phyloP scores from a whole-genome alignment of 2,113 vertebrate species.

The Ageneiosus marmoratus region DNA sequence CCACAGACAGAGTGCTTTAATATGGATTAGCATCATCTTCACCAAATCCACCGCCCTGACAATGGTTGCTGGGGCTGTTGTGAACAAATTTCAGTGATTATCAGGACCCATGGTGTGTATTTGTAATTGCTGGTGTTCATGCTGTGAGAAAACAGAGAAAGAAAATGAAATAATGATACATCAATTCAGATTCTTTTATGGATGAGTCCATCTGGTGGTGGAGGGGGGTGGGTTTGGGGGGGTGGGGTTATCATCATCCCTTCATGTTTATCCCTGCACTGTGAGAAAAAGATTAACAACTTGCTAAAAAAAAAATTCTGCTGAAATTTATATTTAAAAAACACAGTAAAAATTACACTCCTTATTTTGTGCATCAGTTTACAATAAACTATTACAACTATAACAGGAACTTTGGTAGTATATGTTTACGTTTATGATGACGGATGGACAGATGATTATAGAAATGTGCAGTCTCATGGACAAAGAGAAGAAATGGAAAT shows the following conservation, averaged over 20 bases:
- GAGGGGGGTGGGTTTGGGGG: not conserved
- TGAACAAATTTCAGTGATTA: conserved; percentile 34
- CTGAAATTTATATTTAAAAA: not conserved
- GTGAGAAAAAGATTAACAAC: conserved; percentile 11
- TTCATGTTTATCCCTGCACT: not conserved
- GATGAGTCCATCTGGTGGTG: not conserved
- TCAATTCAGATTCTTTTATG: conserved; percentile 1
- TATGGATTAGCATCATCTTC: conserved; percentile 55
- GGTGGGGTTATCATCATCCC: not conserved
- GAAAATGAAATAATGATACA: not conserved
- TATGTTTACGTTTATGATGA: not conserved
- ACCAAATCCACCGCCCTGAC: conserved; percentile 31
- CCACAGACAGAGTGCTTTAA: conserved; percentile 53
- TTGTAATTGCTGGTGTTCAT: conserved; percentile 7
- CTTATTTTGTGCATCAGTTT: not conserved
- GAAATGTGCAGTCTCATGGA: not conserved
- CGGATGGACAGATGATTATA: not conserved
- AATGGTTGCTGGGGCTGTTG: conserved; percentile 31
- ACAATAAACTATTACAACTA: not conserved
- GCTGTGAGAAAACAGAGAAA: not conserved
- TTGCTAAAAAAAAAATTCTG: conserved; percentile 4
- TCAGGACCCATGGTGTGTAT: conserved; percentile 19
- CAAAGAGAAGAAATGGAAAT: not conserved
- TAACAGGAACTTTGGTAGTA: not conserved
- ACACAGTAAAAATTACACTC: not conserved